Conservation (phyloP, 2,797 vertebrate genomes). For the Micropoecilia bifurca region DNA sequence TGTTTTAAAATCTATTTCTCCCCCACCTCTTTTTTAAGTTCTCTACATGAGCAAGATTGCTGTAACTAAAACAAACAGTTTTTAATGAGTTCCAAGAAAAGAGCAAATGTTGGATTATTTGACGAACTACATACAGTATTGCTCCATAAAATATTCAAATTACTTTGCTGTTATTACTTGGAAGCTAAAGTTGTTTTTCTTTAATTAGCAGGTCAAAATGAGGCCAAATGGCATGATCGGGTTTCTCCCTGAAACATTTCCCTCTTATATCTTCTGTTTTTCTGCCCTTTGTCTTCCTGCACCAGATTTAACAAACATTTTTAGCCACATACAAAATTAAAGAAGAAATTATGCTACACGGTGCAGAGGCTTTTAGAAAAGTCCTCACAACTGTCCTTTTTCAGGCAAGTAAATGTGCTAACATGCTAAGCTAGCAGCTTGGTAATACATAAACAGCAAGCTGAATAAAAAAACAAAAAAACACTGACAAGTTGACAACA, state of each 20-base stretch:
- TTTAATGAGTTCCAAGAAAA: background rate
- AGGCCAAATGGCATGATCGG: background rate
- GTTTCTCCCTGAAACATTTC: background rate
- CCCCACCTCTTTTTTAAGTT: background rate
- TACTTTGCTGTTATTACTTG: background rate
- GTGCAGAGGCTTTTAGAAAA: background rate
- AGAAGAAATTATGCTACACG: background rate
- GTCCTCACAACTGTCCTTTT: background rate
- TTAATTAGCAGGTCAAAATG: background rate
- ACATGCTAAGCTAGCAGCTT: background rate
- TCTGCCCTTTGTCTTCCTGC: background rate
- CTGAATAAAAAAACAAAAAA: background rate
- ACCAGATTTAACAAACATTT: background rate
- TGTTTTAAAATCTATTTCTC: background rate
- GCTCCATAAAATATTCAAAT: background rate
- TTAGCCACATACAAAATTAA: background rate
- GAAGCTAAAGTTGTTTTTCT: background rate
- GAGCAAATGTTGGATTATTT: background rate
- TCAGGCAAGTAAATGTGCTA: background rate
- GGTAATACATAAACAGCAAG: too few species aligned
- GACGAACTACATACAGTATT: background rate
- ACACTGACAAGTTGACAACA: background rate
- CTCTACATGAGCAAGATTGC: background rate
- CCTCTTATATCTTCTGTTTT: background rate
- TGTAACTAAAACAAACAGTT: background rate